These are phyloP conservation scores for Embiotoca jacksoni DNA, from an alignment of 2,113 vertebrate genomes.

Conservation along the genomic window DNA sequence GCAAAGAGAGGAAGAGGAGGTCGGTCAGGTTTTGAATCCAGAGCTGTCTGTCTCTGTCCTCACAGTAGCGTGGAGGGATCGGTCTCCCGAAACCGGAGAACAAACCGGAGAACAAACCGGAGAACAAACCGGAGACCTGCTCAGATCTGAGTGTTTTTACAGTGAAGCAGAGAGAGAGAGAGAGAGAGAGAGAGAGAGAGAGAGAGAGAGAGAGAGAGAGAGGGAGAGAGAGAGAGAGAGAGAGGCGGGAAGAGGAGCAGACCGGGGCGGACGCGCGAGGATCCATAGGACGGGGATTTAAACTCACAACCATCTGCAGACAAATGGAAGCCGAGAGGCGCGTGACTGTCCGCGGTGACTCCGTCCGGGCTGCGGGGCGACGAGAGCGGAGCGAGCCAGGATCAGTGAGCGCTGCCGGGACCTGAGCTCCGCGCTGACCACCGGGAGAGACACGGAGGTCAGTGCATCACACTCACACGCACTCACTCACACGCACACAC, in stretches of 20 bases:
- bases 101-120: no score
- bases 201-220: not conserved
- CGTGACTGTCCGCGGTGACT: not conserved
- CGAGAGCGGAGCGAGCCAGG: not conserved
- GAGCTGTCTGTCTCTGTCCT: no score
- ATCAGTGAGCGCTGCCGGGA: not conserved
- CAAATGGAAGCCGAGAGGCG: conserved; percentile 17
- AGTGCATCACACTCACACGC: conserved; percentile 24
- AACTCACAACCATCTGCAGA: not conserved
- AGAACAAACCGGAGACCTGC: no score
- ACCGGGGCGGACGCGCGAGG: not conserved
- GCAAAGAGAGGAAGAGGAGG: no score
- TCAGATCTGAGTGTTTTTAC: no score
- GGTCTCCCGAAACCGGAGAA: no score
- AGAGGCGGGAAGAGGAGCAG: not conserved
- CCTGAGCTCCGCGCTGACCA: not conserved
- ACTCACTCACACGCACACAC: not conserved
- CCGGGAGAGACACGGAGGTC: conserved; percentile 36
- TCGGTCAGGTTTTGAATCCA: no score
- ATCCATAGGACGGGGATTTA: conserved; percentile 31
- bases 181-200: not conserved
- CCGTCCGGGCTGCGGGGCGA: not conserved
- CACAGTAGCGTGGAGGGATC: no score
- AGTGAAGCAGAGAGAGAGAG: not conserved
- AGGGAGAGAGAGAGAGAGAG: not conserved